Percentiles rank a stretch among this genome's conserved stretches.
Conservation (phyloP, 2,888 invertebrate species). For the Cephus pygmeus region DNA sequence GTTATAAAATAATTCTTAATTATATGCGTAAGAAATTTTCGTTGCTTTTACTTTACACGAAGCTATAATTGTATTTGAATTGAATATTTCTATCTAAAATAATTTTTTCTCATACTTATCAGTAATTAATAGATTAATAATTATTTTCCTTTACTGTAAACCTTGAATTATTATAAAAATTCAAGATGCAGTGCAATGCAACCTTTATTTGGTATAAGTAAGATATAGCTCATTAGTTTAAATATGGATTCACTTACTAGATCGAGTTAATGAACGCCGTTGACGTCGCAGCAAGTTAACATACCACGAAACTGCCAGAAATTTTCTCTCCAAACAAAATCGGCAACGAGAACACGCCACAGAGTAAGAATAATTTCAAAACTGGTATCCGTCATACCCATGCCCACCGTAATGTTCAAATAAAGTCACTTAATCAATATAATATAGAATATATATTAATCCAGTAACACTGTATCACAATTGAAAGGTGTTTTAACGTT, state of each 20-base stretch:
- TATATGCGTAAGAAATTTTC: too few species aligned
- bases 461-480: background rate
- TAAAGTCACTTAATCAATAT: background rate
- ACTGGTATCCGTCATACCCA: conserved; percentile 71
- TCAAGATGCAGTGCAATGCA: background rate
- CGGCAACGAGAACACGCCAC: conserved; percentile 62
- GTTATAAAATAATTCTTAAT: too few species aligned
- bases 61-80: too few species aligned
- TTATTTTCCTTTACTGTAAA: background rate
- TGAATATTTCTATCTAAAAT: background rate
- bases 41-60: too few species aligned
- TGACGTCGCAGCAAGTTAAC: conserved; percentile 36
- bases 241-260: background rate
- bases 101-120: background rate
- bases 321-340: conserved; percentile 43
- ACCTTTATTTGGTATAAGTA: background rate
- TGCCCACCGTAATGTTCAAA: conserved; percentile 45
- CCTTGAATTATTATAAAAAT: background rate
- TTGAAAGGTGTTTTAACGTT: background rate
- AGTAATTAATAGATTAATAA: background rate
- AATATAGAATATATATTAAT: background rate
- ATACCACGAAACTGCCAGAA: conserved; percentile 30
- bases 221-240: background rate
- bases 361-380: conserved; percentile 69
- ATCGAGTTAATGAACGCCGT: background rate